A percentile compares a stretch with the other conserved stretches of the same genome.
These are phyloP conservation scores for Fregata magnificens DNA, from an alignment of 2,113 vertebrate species.

Conservation along the genomic window DNA sequence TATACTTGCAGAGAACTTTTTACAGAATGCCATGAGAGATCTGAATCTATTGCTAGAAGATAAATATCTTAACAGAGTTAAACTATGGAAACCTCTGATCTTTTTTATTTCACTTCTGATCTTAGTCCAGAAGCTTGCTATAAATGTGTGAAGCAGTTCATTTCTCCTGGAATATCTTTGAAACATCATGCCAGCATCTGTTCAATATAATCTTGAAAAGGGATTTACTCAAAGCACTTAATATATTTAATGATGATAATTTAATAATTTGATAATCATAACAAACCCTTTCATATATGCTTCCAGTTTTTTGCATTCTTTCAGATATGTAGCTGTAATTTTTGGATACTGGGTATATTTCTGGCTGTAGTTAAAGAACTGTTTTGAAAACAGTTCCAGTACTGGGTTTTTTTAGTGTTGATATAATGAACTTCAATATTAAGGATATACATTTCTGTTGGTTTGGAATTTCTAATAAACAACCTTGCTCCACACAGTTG, in stretches of 20 bases:
- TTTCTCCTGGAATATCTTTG: not conserved
- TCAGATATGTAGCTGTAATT: not conserved
- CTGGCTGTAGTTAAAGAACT: not conserved
- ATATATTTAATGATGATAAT: slow-evolving; percentile 18
- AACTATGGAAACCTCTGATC: not conserved
- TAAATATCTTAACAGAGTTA: not conserved
- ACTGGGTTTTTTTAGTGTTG: not conserved
- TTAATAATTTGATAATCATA: slow-evolving; percentile 1
- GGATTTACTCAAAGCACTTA: not conserved
- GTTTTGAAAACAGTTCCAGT: not conserved
- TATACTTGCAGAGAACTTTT: not conserved
- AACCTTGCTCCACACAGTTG: not conserved
- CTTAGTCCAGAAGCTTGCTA: not conserved
- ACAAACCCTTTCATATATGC: not conserved
- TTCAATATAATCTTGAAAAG: not conserved
- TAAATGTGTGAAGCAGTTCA: not conserved
- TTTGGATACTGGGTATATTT: not conserved
- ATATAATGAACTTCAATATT: not conserved
- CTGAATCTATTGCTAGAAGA: not conserved
- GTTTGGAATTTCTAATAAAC: not conserved
- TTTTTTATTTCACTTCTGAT: slow-evolving; percentile 19
- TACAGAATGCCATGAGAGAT: not conserved
- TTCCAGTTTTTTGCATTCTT: slow-evolving; percentile 3
- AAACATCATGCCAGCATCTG: not conserved
- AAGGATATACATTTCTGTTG: not conserved